These are phyloP conservation scores for Anser brachyrhynchus DNA, from an alignment of 2,113 vertebrate genomes.

Conservation along the genomic window DNA sequence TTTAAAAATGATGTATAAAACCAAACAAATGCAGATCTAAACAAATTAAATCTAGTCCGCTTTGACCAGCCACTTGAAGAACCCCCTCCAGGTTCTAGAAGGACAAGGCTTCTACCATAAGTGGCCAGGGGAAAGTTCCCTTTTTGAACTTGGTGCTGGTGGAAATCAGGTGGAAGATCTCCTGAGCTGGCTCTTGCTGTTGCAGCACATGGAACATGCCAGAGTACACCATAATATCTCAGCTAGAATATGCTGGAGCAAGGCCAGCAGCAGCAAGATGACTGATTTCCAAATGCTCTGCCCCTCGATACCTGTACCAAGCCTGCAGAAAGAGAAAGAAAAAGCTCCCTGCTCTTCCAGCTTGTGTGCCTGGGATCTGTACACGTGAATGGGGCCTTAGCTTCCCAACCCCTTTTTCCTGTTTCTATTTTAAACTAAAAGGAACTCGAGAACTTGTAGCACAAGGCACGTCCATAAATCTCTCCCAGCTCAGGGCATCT, in stretches of 20 bases:
- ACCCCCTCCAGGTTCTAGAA: neutral
- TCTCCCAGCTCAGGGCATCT: neutral
- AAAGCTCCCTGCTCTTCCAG: neutral
- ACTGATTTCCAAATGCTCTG: neutral
- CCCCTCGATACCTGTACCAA: neutral
- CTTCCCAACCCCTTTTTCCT: neutral
- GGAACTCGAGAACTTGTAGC: neutral
- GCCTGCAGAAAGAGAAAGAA: neutral
- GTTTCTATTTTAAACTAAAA: conserved; percentile 44
- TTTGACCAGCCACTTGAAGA: neutral
- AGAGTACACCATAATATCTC: neutral
- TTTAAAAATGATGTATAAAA: neutral
- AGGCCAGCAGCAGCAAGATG: neutral
- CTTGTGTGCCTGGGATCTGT: neutral
- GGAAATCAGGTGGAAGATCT: neutral
- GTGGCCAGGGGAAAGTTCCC: neutral
- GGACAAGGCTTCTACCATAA: neutral
- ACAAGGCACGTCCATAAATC: neutral
- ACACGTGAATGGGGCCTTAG: neutral
- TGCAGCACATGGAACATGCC: neutral
- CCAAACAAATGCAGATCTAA: neutral
- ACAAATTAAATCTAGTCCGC: neutral
- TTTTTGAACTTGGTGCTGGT: neutral
- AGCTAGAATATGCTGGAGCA: neutral
- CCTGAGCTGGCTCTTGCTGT: neutral